These are phyloP conservation scores for Sepiola atlantica DNA, from an alignment of 2,888 invertebrate genomes.

Conservation along the genomic window DNA sequence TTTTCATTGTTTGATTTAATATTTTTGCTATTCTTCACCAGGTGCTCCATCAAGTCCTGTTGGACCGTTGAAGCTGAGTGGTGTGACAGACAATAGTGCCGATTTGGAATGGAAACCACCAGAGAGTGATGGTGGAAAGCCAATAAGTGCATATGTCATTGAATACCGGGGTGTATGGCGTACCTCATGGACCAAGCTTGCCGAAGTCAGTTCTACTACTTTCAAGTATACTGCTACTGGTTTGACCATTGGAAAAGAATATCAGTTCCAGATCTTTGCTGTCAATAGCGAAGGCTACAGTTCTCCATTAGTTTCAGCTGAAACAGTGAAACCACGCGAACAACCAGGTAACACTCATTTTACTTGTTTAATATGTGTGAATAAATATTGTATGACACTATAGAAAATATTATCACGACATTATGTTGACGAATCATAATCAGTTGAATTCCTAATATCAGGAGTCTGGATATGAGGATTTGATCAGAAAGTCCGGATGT, in stretches of 20 bases:
- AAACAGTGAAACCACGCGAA: conserved; percentile 51
- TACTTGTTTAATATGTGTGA: neutral
- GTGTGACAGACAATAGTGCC: conserved; percentile 59
- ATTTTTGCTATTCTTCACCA: conserved; percentile 49
- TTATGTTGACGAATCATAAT: neutral
- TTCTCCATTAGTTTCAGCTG: conserved; percentile 50
- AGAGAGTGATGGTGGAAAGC: conserved; percentile 67
- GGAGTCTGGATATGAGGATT: no score
- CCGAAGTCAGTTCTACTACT: conserved; percentile 51
- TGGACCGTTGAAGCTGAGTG: conserved; percentile 55
- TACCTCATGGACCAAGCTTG: conserved; percentile 53
- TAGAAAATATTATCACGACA: neutral
- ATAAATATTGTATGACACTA: neutral
- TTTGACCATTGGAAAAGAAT: conserved; percentile 81
- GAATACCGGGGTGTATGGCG: conserved; percentile 79
- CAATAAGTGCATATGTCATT: conserved; percentile 66
- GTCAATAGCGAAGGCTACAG: conserved; percentile 88
- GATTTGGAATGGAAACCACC: conserved; percentile 69
- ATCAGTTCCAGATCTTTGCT: conserved; percentile 89
- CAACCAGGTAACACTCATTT: conserved; percentile 48
- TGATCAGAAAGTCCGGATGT: no score
- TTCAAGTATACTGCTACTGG: conserved; percentile 49
- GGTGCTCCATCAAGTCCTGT: conserved; percentile 63
- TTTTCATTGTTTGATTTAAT: neutral
- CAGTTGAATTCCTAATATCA: neutral